Evolutionary conservation across 2,888 invertebrate genomes (phyloP).

Genomic region (Chymomyza procnemis): DNA sequence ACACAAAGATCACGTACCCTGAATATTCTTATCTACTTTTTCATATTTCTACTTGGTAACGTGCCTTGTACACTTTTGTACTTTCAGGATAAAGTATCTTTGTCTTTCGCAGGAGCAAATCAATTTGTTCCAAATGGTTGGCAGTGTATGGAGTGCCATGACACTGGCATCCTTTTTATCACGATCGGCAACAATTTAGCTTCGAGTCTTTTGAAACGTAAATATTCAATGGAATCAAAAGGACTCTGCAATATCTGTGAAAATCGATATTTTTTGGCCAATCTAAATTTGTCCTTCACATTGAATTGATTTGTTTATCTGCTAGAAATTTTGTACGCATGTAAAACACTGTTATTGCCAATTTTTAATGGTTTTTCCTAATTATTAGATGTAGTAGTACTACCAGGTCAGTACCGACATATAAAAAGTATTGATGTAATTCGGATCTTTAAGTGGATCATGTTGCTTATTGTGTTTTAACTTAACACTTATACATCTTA

Average conservation of each 20-base stretch:
- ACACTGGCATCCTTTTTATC: conserved; percentile 18
- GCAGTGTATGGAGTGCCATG: conserved; percentile 36
- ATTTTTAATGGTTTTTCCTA: no score
- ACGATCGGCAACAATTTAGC: not conserved
- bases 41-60: conserved; percentile 15
- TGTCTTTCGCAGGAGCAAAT: conserved; percentile 57
- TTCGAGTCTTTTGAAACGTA: not conserved
- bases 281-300: conserved; percentile 61
- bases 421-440: no score
- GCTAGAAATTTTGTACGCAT: not conserved
- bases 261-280: conserved; percentile 68
- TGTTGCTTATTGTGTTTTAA: no score
- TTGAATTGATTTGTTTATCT: not conserved
- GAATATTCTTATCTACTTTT: conserved; percentile 16
- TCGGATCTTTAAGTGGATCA: no score
- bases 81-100: conserved; percentile 40
- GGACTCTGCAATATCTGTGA: conserved; percentile 40
- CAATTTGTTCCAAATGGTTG: conserved; percentile 70
- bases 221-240: not conserved
- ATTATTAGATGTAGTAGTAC: no score
- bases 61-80: conserved; percentile 31
- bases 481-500: no score
- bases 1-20: conserved; percentile 45
- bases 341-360: not conserved
- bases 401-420: no score